These are phyloP conservation scores for Austrolebias charrua DNA, from an alignment of 2,797 vertebrate genomes.

Conservation along the genomic window DNA sequence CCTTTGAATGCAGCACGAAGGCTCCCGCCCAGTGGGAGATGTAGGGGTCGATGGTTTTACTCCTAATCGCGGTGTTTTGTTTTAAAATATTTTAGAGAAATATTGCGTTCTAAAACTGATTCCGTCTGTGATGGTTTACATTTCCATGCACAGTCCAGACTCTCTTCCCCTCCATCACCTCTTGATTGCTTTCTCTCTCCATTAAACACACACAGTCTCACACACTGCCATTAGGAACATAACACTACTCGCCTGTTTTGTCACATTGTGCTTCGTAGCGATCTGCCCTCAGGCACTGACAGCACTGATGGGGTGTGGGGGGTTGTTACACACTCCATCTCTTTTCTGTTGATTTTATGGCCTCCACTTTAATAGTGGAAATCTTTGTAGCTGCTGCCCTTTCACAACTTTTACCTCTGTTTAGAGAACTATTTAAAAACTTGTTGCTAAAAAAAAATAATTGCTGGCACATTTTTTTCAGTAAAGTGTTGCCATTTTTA, in stretches of 20 bases:
- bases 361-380: constrained; percentile 27
- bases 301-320: constrained; percentile 37
- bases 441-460: not conserved
- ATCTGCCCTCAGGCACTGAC: constrained; percentile 55
- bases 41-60: constrained; percentile 52
- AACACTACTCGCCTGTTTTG: constrained; percentile 59
- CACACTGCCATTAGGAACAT: constrained; percentile 52
- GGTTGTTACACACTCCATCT: constrained; percentile 24
- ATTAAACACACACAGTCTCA: constrained; percentile 17
- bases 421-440: not conserved
- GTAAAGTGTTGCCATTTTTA: not conserved
- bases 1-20: constrained; percentile 50
- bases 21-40: constrained; percentile 45
- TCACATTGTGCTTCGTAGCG: constrained; percentile 51
- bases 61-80: constrained; percentile 24
- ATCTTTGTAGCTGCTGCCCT: constrained; percentile 19
- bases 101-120: constrained; percentile 24
- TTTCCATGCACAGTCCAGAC: constrained; percentile 25
- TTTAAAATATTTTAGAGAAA: constrained; percentile 34
- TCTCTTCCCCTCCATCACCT: constrained; percentile 19
- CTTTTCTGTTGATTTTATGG: constrained; percentile 39
- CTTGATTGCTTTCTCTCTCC: constrained; percentile 39
- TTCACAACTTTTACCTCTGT: constrained; percentile 24
- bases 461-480: too few relatives aligned
- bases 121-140: constrained; percentile 34